phyloP scores from a whole-genome alignment of 2,888 invertebrate genomes.

The Plagiodera versicolora region DNA sequence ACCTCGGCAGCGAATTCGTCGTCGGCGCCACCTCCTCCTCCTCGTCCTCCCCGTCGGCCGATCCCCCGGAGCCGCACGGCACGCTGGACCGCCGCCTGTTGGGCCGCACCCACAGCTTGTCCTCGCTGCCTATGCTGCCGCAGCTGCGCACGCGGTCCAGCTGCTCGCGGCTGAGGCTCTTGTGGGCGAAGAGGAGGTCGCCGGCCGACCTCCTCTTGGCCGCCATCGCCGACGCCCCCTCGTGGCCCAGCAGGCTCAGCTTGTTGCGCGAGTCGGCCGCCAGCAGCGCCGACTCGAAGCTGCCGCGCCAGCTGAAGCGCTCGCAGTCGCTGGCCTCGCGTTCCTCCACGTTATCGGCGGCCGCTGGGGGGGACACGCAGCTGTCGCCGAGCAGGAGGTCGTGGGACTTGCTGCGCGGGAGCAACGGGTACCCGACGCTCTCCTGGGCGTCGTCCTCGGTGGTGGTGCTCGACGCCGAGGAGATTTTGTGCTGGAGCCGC shows the following conservation, averaged over 20 bases:
- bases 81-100: slow-evolving; percentile 60
- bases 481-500: slow-evolving; percentile 60
- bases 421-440: slow-evolving; percentile 56
- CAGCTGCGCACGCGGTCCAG: slow-evolving; percentile 75
- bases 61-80: slow-evolving; percentile 58
- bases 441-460: slow-evolving; percentile 77
- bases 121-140: slow-evolving; percentile 72
- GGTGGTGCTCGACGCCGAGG: slow-evolving; percentile 63
- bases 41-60: slow-evolving; percentile 59
- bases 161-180: slow-evolving; percentile 76
- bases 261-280: slow-evolving; percentile 85
- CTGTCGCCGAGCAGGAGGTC: slow-evolving; percentile 72
- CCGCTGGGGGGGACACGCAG: slow-evolving; percentile 56
- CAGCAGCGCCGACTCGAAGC: slow-evolving; percentile 87
- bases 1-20: slow-evolving; percentile 77
- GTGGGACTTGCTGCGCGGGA: slow-evolving; percentile 81
- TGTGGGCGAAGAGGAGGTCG: slow-evolving; percentile 77
- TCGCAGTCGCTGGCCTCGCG: slow-evolving; percentile 86
- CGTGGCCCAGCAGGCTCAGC: slow-evolving; percentile 65
- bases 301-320: slow-evolving; percentile 88
- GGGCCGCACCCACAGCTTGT: slow-evolving; percentile 52
- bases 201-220: slow-evolving; percentile 81
- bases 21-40: slow-evolving; percentile 56
- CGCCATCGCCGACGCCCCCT: slow-evolving; percentile 68
- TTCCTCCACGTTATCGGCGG: slow-evolving; percentile 61